Conservation (phyloP, 2,888 invertebrate genomes). For the Eupeodes luniger region DNA sequence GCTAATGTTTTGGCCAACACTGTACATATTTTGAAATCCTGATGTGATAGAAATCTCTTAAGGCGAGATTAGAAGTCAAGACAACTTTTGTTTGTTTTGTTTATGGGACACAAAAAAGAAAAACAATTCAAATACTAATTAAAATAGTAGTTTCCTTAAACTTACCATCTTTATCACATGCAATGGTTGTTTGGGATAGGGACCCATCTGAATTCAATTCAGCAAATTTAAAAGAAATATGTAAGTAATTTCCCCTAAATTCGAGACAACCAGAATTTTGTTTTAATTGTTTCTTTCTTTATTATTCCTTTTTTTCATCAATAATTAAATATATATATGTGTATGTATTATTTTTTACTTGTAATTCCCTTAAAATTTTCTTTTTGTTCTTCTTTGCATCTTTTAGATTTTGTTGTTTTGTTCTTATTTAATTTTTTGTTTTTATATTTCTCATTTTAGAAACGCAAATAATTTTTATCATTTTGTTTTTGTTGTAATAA, state of each 20-base stretch:
- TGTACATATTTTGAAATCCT: no score
- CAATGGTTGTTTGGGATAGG: background rate
- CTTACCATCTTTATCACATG: no score
- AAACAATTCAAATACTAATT: no score
- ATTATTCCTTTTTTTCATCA: conserved; percentile 47
- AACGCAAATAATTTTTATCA: conserved; percentile 55
- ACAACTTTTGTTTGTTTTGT: no score
- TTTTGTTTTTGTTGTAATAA: conserved; percentile 39
- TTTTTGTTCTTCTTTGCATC: conserved; percentile 54
- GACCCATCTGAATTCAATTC: no score
- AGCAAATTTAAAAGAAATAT: background rate
- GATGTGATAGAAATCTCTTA: no score
- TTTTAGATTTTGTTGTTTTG: conserved; percentile 51
- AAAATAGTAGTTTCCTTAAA: no score
- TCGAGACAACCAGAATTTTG: background rate
- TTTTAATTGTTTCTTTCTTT: conserved; percentile 56
- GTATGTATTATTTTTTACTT: conserved; percentile 62
- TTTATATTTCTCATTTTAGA: conserved; percentile 42
- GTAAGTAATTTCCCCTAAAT: background rate
- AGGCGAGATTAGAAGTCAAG: no score
- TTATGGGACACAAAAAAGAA: no score
- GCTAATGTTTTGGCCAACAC: no score
- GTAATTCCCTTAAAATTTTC: conserved; percentile 63
- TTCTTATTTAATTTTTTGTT: conserved; percentile 30
- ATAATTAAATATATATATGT: conserved; percentile 68